Evolutionary conservation across 2,888 invertebrate genomes (phyloP), one percentile per base, ranked within the genome.

Genomic region (Hybos culiciformis): DNA sequence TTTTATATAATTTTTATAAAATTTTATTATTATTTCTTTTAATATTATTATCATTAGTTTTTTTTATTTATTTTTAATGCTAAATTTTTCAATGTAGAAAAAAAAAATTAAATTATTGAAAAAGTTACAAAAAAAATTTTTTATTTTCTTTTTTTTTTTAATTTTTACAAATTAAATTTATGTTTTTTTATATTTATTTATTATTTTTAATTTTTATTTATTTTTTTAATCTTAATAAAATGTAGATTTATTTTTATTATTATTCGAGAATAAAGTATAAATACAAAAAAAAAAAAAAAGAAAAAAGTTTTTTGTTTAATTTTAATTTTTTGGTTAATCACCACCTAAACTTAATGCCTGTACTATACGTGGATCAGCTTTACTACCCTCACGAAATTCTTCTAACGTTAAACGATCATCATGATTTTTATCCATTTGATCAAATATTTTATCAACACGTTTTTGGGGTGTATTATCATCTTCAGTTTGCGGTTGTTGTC

Each of bases 391-490:
- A 57, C 92, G 80, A 72, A 93, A 93, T 68, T 96, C 93, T 60
- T 96, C 96, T 55, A 94, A 74, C 36, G 93, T 93, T 55, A 96
- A 75, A 56, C 86, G 80, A 69, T 96, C 93, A 68, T 96, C 96
- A 70, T 94, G 92, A 68, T 97, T 93, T 73, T 86, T 96, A 70
- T 97, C 97, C 93, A 94, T 92, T 66, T 94, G 93, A 68, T 92
- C 91, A 72, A 97, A 97, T 63, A 97, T 97, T 70, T 93, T 92
- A 71, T 96, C 94, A 50, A 96, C 96, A 61, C 94, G 78, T 66
- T 93, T 93, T 67, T 94, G 88, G 14, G 90, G 88, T 50, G 88
- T 88, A 64, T 88, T 90, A 60, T 90, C 88, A 60, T 88, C 88
- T 59, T 90, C 88, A 20, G 85, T 78, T 54, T 81, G 81, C 39